These are phyloP conservation scores for Bembecia ichneumoniformis DNA, from an alignment of 2,888 invertebrate species.

Conservation along the genomic window DNA sequence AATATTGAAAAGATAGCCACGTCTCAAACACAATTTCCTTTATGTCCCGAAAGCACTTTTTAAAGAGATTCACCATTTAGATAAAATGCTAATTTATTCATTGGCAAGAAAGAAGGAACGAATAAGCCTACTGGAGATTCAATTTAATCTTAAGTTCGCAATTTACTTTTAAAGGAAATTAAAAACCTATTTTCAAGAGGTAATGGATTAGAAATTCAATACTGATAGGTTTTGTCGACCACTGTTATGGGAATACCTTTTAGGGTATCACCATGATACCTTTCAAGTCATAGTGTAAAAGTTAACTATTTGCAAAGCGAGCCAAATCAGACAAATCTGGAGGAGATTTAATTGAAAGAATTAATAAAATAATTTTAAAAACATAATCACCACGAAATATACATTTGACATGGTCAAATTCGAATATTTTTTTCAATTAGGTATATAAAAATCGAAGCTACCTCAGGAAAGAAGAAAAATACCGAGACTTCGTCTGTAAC, in stretches of 20 bases:
- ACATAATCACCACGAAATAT: too few species aligned
- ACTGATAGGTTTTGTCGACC: neutral
- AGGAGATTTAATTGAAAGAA: too few species aligned
- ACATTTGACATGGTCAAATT: too few species aligned
- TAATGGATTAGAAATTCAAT: neutral
- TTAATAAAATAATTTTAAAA: too few species aligned
- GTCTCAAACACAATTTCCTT: constrained; percentile 33
- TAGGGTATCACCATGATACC: neutral
- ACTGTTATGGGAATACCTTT: neutral
- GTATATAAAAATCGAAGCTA: too few species aligned
- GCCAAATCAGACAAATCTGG: too few species aligned
- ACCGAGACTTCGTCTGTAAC: too few species aligned
- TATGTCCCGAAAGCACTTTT: constrained; percentile 48
- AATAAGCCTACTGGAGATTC: constrained; percentile 47
- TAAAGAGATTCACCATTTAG: constrained; percentile 59
- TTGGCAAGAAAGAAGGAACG: constrained; percentile 50
- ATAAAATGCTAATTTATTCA: constrained; percentile 69
- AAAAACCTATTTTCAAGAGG: constrained; percentile 30
- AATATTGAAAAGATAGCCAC: constrained; percentile 27
- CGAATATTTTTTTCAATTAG: too few species aligned
- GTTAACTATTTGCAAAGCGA: too few species aligned
- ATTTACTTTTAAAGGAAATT: constrained; percentile 53
- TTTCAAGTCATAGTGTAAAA: neutral
- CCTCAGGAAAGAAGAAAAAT: too few species aligned
- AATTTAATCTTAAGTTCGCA: constrained; percentile 51